Evolutionary conservation across 2,113 vertebrate species (phyloP), one percentile per base, ranked within the genome.

Genomic region (Gallinago media): DNA sequence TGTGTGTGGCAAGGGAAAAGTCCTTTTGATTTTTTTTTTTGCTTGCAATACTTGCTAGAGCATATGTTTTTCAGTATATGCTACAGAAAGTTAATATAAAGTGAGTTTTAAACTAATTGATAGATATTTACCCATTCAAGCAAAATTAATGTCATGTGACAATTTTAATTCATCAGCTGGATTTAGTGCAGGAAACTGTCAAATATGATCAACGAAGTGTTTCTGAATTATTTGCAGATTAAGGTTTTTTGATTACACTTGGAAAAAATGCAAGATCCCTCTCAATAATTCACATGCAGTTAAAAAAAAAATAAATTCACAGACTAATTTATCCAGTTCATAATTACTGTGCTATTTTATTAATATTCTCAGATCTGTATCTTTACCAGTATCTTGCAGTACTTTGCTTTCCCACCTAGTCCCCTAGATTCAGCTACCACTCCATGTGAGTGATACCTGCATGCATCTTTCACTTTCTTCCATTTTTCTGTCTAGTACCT

Each of bases 161-260:
- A 88, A 63, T 84, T 86, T 29, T 84, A 92, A 94, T 92, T 94
- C 71, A 71, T 58, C 50, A 88, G 10, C 29, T 72, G 61, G 85
- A 14, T 78, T 89, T 91, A 86, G 26, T 91, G 36, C 42, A 81
- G 47, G 47, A 87, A 86, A 62, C 70, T 75, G 73, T 74, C 80
- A 95, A 86, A 94, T 62, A 55, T 55, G 36, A 63, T 91, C 65
- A 81, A 56, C 34, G 55, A 74, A 86, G 9, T 71, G 38, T 14
- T 84, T 83, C 42, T 74, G 72, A 92, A 84, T 6, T 83, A 67
- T 74, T 81, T 86, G 6, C 71, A 61, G 47, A 47, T 77, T 50
- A 94, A 89, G 36, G 38, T 13, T 50, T 95, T 84, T 76, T 75
- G 23, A 58, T 80, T 67, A 25, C 25, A 29, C 49, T 70, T 71